These are phyloP conservation scores for Anaspis maculata DNA, from an alignment of 2,888 invertebrate species.

Conservation along the genomic window DNA sequence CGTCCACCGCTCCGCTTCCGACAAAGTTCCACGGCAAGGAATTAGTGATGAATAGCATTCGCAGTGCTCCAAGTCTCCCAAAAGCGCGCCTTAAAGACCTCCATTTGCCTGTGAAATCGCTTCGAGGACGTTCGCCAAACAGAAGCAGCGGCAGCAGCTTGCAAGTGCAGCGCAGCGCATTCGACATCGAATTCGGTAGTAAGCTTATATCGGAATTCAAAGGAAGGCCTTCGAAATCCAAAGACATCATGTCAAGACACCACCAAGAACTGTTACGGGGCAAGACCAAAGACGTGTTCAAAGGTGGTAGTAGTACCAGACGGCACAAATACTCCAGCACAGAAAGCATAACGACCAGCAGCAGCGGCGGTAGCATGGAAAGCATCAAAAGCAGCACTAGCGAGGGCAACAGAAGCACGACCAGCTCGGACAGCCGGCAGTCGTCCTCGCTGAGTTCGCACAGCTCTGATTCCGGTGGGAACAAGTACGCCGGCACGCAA, in stretches of 20 bases:
- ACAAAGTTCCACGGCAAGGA: constrained; percentile 67
- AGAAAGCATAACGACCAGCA: constrained; percentile 81
- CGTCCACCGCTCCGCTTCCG: constrained; percentile 75
- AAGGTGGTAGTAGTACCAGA: constrained; percentile 56
- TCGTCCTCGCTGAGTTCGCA: constrained; percentile 80
- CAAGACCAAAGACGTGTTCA: constrained; percentile 42
- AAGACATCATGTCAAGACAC: constrained; percentile 49
- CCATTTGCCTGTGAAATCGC: constrained; percentile 62
- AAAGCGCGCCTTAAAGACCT: constrained; percentile 65
- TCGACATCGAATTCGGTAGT: constrained; percentile 34
- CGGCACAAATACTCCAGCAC: constrained; percentile 65
- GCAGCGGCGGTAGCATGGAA: constrained; percentile 82
- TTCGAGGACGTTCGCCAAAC: constrained; percentile 53
- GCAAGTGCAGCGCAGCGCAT: constrained; percentile 31
- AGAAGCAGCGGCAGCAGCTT: constrained; percentile 52
- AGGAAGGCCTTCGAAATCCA: constrained; percentile 44
- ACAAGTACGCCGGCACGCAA: constrained; percentile 52
- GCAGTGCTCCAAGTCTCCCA: constrained; percentile 71
- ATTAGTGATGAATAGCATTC: constrained; percentile 65
- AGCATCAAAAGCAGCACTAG: constrained; percentile 80
- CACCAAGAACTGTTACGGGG: constrained; percentile 36
- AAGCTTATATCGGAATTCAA: constrained; percentile 52
- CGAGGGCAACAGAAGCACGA: constrained; percentile 78
- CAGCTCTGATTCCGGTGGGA: constrained; percentile 71
- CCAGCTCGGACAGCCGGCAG: constrained; percentile 75